Evolutionary conservation across 2,888 invertebrate genomes (phyloP).

Genomic region (Cremastobaeus sp.): DNA sequence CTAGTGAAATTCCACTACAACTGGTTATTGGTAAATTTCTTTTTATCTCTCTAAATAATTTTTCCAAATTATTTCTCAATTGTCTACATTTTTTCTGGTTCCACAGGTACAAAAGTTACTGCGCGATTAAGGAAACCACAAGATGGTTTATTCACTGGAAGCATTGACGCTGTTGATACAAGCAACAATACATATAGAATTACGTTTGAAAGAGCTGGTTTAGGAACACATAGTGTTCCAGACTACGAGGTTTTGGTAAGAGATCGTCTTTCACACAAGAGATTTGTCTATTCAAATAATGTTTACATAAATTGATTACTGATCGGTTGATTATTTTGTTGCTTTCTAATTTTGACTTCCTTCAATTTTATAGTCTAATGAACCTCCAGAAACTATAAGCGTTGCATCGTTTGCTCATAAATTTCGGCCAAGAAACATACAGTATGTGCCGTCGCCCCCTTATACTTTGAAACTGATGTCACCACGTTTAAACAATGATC

Average conservation of each 20-base stretch:
- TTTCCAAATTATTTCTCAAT: too few relatives aligned
- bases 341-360: slow-evolving; percentile 26
- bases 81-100: not conserved
- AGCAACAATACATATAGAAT: slow-evolving; percentile 96
- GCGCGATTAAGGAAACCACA: slow-evolving; percentile 94
- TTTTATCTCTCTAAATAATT: too few relatives aligned
- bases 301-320: not conserved
- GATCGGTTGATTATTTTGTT: not conserved
- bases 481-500: slow-evolving; percentile 82
- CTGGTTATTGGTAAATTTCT: slow-evolving; percentile 93
- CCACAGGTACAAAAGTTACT: slow-evolving; percentile 87
- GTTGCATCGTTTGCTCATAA: slow-evolving; percentile 90
- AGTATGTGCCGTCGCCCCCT: slow-evolving; percentile 77
- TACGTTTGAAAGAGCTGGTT: slow-evolving; percentile 93
- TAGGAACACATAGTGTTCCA: slow-evolving; percentile 97
- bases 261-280: too few relatives aligned
- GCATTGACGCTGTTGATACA: slow-evolving; percentile 96
- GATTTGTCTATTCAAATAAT: too few relatives aligned
- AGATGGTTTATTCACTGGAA: slow-evolving; percentile 96
- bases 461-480: slow-evolving; percentile 74
- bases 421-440: slow-evolving; percentile 85
- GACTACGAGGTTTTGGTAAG: slow-evolving; percentile 93
- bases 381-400: slow-evolving; percentile 93
- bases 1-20: slow-evolving; percentile 95
- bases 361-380: slow-evolving; percentile 83